Conservation (phyloP, 2,797 vertebrate genomes). For the Pseudochaenichthys georgianus region DNA sequence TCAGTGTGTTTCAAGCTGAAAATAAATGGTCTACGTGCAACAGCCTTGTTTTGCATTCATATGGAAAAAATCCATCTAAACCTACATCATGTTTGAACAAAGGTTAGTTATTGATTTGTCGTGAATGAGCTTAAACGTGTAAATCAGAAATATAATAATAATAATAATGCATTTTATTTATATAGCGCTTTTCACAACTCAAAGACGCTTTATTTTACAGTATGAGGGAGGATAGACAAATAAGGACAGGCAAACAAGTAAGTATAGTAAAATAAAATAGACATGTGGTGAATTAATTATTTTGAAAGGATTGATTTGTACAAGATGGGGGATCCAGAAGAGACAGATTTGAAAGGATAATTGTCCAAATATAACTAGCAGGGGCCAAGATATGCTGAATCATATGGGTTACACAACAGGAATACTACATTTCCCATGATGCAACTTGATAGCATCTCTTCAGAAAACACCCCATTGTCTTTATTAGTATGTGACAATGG, state of each 20-base stretch:
- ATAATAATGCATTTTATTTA: too few relatives aligned
- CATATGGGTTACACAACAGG: background rate
- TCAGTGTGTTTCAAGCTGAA: conserved; percentile 10
- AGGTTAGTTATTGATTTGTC: background rate
- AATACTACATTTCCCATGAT: conserved; percentile 1
- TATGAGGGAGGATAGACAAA: too few relatives aligned
- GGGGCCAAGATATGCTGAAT: background rate
- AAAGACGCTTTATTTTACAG: too few relatives aligned
- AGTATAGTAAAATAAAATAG: background rate
- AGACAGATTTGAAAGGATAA: too few relatives aligned
- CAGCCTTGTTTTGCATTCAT: background rate
- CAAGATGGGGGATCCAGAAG: too few relatives aligned
- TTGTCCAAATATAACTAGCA: background rate
- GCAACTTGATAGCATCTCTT: background rate
- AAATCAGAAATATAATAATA: background rate
- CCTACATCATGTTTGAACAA: background rate
- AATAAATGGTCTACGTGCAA: conserved; percentile 23
- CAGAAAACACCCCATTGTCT: background rate
- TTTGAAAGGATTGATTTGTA: background rate
- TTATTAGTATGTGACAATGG: background rate
- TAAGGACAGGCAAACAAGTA: too few relatives aligned
- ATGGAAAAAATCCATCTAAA: background rate
- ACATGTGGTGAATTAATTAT: background rate
- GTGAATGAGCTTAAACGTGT: background rate
- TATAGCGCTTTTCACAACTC: too few relatives aligned